A percentile compares a stretch with the other conserved stretches of the same genome.
These are phyloP conservation scores for Peribatodes rhomboidaria DNA, from an alignment of 2,888 invertebrate species.

Conservation along the genomic window DNA sequence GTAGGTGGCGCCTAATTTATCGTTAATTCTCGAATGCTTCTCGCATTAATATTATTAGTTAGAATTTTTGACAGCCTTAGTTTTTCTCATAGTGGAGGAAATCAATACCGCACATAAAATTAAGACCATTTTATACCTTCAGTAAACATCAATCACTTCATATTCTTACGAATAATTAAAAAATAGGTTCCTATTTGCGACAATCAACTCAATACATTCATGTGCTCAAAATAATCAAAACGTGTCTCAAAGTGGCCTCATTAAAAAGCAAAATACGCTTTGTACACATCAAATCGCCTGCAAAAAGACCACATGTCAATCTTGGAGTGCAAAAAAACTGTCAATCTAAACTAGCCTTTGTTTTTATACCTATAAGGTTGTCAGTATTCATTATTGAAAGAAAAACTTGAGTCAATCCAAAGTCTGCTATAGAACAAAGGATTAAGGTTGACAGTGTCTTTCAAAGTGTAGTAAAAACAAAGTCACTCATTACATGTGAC, in stretches of 20 bases:
- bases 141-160: no score
- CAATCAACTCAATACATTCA: background rate
- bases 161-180: no score
- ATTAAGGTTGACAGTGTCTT: constrained; percentile 23
- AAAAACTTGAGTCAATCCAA: constrained; percentile 1
- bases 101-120: no score
- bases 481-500: constrained; percentile 58
- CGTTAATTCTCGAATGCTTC: no score
- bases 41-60: no score
- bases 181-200: no score
- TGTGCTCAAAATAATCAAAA: constrained; percentile 30
- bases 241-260: constrained; percentile 34
- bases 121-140: no score
- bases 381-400: constrained; percentile 36
- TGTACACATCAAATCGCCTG: constrained; percentile 44
- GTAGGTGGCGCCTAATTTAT: no score
- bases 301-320: constrained; percentile 74
- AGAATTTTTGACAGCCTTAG: no score
- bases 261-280: constrained; percentile 46
- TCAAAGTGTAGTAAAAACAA: constrained; percentile 39
- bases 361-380: constrained; percentile 45
- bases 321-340: constrained; percentile 48
- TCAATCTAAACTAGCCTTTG: constrained; percentile 37
- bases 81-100: no score
- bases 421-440: background rate